These are phyloP conservation scores for Xylocampa areola DNA, from an alignment of 2,888 invertebrate genomes.

Conservation along the genomic window DNA sequence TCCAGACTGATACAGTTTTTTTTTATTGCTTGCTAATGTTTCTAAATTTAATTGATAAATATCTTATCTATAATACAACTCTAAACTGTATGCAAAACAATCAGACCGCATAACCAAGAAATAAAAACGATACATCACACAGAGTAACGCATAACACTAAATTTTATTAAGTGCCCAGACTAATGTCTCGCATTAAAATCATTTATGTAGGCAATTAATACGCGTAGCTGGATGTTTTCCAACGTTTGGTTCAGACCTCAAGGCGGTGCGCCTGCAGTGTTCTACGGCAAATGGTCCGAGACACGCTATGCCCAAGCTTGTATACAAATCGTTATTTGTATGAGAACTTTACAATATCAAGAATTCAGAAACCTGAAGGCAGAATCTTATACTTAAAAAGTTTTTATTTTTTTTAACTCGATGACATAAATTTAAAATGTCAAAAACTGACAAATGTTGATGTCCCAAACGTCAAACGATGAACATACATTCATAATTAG, in stretches of 20 bases:
- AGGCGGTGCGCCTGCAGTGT: slow-evolving; percentile 67
- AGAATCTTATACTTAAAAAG: not conserved
- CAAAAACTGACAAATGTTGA: too few relatives aligned
- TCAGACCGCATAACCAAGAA: not conserved
- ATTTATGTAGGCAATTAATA: slow-evolving; percentile 83
- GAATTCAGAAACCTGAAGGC: slow-evolving; percentile 3
- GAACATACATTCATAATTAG: too few relatives aligned
- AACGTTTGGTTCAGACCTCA: slow-evolving; percentile 56
- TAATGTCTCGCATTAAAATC: slow-evolving; percentile 79
- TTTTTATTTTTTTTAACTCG: too few relatives aligned
- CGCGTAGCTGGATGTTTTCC: slow-evolving; percentile 69
- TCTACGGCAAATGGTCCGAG: slow-evolving; percentile 72
- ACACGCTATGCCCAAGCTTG: slow-evolving; percentile 72
- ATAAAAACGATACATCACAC: slow-evolving; percentile 28
- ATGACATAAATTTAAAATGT: too few relatives aligned
- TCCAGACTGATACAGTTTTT: not conserved
- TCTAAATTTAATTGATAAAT: too few relatives aligned
- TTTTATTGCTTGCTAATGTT: too few relatives aligned
- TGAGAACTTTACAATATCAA: slow-evolving; percentile 60
- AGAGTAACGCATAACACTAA: slow-evolving; percentile 41
- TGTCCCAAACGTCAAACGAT: too few relatives aligned
- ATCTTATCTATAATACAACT: too few relatives aligned
- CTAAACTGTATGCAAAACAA: not conserved
- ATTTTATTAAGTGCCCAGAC: slow-evolving; percentile 60
- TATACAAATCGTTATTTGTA: slow-evolving; percentile 63